Conservation (phyloP, 2,888 invertebrate species). For the Trissonchulus latispiculum region DNA sequence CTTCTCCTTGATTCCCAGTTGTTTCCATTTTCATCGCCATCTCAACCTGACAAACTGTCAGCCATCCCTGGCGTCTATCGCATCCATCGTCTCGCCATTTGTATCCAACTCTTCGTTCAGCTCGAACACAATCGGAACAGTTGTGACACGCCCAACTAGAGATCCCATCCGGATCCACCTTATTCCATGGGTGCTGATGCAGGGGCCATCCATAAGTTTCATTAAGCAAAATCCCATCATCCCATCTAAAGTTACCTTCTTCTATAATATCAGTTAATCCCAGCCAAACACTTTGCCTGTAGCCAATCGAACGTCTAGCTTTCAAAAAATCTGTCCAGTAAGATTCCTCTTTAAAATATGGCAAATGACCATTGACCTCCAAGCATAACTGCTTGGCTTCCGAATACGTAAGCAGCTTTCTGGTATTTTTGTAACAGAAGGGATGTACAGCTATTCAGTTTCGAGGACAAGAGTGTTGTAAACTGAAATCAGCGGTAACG, state of each 20-base stretch:
- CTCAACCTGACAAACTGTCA: not conserved
- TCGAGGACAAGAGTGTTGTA: too few relatives aligned
- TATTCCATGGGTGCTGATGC: not conserved
- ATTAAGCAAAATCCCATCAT: not conserved
- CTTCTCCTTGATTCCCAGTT: too few relatives aligned
- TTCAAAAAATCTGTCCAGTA: too few relatives aligned
- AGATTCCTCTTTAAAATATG: too few relatives aligned
- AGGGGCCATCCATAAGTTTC: not conserved
- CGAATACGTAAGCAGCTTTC: too few relatives aligned
- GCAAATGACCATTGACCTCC: too few relatives aligned
- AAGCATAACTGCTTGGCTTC: too few relatives aligned
- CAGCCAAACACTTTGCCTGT: not conserved
- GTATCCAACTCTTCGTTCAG: not conserved
- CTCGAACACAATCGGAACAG: not conserved
- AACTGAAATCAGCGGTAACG: too few relatives aligned
- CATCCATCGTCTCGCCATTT: not conserved
- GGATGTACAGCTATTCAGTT: too few relatives aligned
- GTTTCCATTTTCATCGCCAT: too few relatives aligned
- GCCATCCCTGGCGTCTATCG: not conserved
- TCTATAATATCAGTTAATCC: not conserved
- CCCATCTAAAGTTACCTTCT: not conserved
- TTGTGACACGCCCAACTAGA: not conserved
- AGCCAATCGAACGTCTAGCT: too few relatives aligned
- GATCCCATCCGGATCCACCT: not conserved
- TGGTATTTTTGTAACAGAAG: too few relatives aligned